Conservation (phyloP, 2,888 invertebrate species). For the Pemphredon lugubris region DNA sequence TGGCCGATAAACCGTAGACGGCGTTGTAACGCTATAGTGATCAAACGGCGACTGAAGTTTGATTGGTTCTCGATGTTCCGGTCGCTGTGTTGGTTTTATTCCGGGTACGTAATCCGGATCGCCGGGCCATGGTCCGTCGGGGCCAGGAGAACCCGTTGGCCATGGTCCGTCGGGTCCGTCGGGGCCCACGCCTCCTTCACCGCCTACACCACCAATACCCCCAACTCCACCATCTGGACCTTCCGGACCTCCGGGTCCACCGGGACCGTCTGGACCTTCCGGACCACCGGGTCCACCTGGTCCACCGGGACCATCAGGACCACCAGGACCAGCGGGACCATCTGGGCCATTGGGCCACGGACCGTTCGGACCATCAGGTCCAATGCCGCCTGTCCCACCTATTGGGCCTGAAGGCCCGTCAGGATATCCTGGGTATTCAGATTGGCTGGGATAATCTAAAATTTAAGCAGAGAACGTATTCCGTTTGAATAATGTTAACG, state of each 20-base stretch:
- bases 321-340: slow-evolving; percentile 40
- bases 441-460: slow-evolving; percentile 1
- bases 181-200: slow-evolving; percentile 69
- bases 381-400: slow-evolving; percentile 53
- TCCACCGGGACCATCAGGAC: no score
- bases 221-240: slow-evolving; percentile 64
- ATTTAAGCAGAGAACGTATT: neutral
- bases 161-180: slow-evolving; percentile 70
- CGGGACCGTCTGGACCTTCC: slow-evolving; percentile 56
- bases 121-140: slow-evolving; percentile 77
- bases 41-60: slow-evolving; percentile 37
- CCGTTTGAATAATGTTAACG: no score
- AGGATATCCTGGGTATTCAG: slow-evolving; percentile 52
- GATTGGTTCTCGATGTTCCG: slow-evolving; percentile 31
- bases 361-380: slow-evolving; percentile 49
- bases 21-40: slow-evolving; percentile 28
- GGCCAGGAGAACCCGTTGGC: slow-evolving; percentile 75
- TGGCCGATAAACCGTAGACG: neutral
- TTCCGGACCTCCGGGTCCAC: slow-evolving; percentile 53
- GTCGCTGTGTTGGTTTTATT: slow-evolving; percentile 13
- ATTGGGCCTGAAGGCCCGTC: slow-evolving; percentile 62
- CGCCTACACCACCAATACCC: slow-evolving; percentile 68
- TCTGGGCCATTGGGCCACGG: slow-evolving; percentile 67
- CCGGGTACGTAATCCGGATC: slow-evolving; percentile 74
- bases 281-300: slow-evolving; percentile 54